Conservation (phyloP, 2,113 vertebrate genomes). For the Myodes glareolus region DNA sequence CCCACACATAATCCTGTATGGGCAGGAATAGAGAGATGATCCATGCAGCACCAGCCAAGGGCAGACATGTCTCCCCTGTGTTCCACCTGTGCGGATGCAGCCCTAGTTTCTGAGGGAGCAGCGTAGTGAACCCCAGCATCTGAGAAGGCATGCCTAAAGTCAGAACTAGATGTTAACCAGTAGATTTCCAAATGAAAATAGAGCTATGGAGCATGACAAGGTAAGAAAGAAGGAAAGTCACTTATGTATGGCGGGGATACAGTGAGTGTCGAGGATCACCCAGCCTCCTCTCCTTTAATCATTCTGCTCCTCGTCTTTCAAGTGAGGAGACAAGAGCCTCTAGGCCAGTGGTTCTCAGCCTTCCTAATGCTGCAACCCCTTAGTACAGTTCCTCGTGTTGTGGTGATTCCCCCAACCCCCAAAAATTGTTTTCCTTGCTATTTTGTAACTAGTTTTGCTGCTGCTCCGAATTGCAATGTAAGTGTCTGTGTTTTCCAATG, state of each 20-base stretch:
- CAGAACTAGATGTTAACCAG: neutral
- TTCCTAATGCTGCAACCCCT: neutral
- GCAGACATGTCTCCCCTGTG: neutral
- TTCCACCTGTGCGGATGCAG: fast-evolving
- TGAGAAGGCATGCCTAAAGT: neutral
- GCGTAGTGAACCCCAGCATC: neutral
- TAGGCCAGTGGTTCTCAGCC: neutral
- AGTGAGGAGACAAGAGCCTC: neutral
- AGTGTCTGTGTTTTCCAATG: neutral
- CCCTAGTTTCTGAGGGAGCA: neutral
- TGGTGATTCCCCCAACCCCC: neutral
- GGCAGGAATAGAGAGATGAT: neutral
- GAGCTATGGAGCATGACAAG: neutral
- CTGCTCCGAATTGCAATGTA: neutral
- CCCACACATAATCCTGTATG: neutral
- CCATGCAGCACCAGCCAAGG: neutral
- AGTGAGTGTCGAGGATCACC: no score
- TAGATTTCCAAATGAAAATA: neutral
- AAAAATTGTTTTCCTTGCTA: neutral
- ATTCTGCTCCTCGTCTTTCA: neutral
- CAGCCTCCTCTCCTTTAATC: no score
- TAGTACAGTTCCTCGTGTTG: neutral
- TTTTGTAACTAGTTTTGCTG: neutral
- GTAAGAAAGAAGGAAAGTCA: neutral
- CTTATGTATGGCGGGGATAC: fast-evolving